Percentiles rank a stretch among this genome's conserved stretches.
Evolutionary conservation across 2,797 vertebrate genomes (phyloP).

Genomic region (Poliocrania exsul): DNA sequence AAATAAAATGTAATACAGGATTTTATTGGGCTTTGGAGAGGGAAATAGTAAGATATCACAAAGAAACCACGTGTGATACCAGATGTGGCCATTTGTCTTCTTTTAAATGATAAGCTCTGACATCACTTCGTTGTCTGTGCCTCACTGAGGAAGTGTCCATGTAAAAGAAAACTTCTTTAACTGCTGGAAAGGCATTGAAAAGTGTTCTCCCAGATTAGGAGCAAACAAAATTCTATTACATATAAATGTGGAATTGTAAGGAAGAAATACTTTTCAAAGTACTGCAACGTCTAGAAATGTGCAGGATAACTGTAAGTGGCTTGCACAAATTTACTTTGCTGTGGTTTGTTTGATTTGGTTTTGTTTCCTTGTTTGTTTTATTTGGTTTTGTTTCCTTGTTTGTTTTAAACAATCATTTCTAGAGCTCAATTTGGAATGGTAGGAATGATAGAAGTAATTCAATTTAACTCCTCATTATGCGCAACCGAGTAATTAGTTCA

Average conservation of each 20-base stretch:
- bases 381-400: no score
- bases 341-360: no score
- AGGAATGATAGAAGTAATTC: background rate
- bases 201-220: background rate
- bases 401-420: background rate
- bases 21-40: conserved; percentile 60
- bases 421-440: background rate
- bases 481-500: background rate
- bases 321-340: background rate
- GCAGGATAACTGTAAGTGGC: background rate
- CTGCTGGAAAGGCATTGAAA: background rate
- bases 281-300: fast-evolving
- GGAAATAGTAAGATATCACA: conserved; percentile 65
- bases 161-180: conserved; percentile 9
- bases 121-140: conserved; percentile 61
- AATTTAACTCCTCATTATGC: background rate
- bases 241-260: background rate
- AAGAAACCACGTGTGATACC: conserved; percentile 73
- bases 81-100: conserved; percentile 73
- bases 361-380: no score
- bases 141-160: conserved; percentile 36
- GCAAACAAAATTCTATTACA: background rate
- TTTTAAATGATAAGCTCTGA: conserved; percentile 69
- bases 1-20: conserved; percentile 64
- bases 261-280: background rate